A percentile compares a stretch with the other conserved stretches of the same genome.
These are phyloP conservation scores for cat (Felis catus) DNA, from an alignment of 2,113 vertebrate genomes.

Conservation along the genomic window DNA sequence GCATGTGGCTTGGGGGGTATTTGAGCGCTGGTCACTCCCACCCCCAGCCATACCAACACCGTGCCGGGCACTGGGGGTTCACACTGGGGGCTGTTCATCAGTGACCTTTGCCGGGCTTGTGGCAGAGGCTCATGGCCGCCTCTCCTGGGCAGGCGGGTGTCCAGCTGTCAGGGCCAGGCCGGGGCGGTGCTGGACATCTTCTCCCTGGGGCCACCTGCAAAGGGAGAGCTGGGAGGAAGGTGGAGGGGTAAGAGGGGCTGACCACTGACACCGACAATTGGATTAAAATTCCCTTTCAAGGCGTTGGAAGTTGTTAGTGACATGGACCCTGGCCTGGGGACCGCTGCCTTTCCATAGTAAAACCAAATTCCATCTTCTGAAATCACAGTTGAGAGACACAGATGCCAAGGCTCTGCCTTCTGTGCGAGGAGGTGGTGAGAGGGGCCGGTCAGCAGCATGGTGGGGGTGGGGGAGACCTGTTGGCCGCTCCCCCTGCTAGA, in stretches of 20 bases:
- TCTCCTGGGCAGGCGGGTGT: background rate
- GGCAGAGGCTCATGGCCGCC: background rate
- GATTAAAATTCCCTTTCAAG: background rate
- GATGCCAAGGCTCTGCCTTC: background rate
- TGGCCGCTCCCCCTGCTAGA: accelerated
- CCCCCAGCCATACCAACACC: accelerated
- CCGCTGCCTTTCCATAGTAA: background rate
- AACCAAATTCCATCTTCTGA: background rate
- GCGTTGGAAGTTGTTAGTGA: background rate
- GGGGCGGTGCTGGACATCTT: background rate
- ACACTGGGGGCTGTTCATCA: accelerated
- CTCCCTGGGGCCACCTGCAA: background rate
- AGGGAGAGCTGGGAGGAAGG: background rate
- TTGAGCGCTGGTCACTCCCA: accelerated
- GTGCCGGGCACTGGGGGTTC: accelerated
- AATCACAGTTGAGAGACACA: background rate
- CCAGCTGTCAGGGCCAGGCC: background rate
- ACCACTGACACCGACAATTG: background rate
- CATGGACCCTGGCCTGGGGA: background rate
- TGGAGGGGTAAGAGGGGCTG: background rate
- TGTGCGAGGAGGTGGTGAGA: background rate
- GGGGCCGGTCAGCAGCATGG: accelerated
- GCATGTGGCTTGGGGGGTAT: background rate
- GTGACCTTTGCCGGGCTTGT: accelerated
- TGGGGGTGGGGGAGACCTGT: accelerated